These are phyloP conservation scores for Cassiopea andromeda DNA, from an alignment of 30 jellyfish, hydroid and myxozoan species.

Conservation along the genomic window DNA sequence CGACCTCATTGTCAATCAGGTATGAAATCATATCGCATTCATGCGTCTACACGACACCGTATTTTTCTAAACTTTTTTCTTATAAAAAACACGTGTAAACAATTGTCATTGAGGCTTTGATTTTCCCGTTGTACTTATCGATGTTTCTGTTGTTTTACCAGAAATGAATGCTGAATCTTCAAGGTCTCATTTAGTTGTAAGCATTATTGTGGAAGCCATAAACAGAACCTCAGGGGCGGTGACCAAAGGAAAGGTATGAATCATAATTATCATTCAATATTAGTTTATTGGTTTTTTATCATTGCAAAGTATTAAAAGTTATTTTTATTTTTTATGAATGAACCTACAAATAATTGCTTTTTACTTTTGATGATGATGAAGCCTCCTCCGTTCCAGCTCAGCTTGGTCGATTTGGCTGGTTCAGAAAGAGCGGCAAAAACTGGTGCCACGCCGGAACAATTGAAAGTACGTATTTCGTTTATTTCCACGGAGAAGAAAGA, in stretches of 20 bases:
- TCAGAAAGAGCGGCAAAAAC: conserved; percentile 98
- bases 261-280: neutral
- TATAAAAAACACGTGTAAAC: too few relatives aligned
- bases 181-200: conserved; percentile 83
- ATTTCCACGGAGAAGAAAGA: too few relatives aligned
- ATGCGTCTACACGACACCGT: too few relatives aligned
- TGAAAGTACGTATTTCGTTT: conserved; percentile 64
- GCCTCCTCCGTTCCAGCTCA: conserved; percentile 60
- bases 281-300: too few relatives aligned
- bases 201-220: conserved; percentile 87
- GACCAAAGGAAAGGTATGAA: conserved; percentile 84
- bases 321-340: too few relatives aligned
- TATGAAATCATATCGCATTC: too few relatives aligned
- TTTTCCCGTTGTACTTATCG: neutral
- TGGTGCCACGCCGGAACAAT: conserved; percentile 92
- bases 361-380: neutral
- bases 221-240: conserved; percentile 90
- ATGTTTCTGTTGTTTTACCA: neutral
- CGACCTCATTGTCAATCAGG: too few relatives aligned
- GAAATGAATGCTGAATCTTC: conserved; percentile 97
- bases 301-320: too few relatives aligned
- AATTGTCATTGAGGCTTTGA: too few relatives aligned
- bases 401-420: conserved; percentile 98
- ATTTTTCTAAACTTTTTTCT: too few relatives aligned
- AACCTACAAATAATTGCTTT: too few relatives aligned